phyloP scores from a whole-genome alignment of 2,797 vertebrate species.

The Pseudochaenichthys georgianus region DNA sequence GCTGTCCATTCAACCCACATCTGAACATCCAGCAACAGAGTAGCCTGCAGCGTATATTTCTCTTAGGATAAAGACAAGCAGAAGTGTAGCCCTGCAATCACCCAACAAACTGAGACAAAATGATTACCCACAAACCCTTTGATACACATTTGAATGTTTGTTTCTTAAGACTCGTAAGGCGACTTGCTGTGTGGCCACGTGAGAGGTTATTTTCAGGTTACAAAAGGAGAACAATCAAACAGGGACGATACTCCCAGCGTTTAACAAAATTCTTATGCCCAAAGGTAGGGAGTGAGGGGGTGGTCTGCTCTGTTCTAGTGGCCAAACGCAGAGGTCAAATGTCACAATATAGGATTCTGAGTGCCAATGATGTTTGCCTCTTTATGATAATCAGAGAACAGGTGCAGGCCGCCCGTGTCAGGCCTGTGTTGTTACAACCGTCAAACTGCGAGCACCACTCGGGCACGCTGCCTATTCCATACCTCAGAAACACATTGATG shows the following conservation, averaged over 20 bases:
- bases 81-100: slow-evolving; percentile 29
- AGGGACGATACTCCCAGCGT: slow-evolving; percentile 37
- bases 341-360: slow-evolving; percentile 87
- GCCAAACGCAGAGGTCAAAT: slow-evolving; percentile 88
- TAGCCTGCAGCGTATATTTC: slow-evolving; percentile 25
- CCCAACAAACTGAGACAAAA: slow-evolving; percentile 21
- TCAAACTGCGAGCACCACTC: slow-evolving; percentile 69
- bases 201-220: slow-evolving; percentile 82
- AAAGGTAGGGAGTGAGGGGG: slow-evolving; percentile 43
- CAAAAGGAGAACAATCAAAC: slow-evolving; percentile 82
- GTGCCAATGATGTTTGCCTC: slow-evolving; percentile 98
- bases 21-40: slow-evolving; percentile 18
- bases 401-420: slow-evolving; percentile 78
- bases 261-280: slow-evolving; percentile 34
- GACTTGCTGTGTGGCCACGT: slow-evolving; percentile 28
- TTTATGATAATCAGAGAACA: slow-evolving; percentile 91
- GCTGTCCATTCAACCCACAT: slow-evolving; percentile 54
- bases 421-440: slow-evolving; percentile 81
- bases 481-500: slow-evolving; percentile 77
- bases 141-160: slow-evolving; percentile 65
- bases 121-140: slow-evolving; percentile 26
- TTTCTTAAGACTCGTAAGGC: slow-evolving; percentile 53
- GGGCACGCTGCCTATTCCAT: slow-evolving; percentile 67
- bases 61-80: slow-evolving; percentile 13
- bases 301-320: slow-evolving; percentile 81